Evolutionary conservation across 2,797 vertebrate genomes (phyloP).

Genomic region (Kryptolebias ocellatus): DNA sequence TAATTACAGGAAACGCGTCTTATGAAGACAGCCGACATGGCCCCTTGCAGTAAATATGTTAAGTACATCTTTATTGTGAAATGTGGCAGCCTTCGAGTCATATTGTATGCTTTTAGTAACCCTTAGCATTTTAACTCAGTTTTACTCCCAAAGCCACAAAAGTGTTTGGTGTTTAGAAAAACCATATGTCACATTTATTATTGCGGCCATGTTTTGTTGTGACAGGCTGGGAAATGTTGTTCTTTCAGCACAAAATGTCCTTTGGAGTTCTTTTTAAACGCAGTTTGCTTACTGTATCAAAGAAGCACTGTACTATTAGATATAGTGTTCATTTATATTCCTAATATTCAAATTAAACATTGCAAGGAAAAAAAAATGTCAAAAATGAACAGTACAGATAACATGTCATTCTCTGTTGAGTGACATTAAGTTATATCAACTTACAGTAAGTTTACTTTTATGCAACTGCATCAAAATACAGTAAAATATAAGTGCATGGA

Average conservation of each 20-base stretch:
- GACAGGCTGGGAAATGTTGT: slow-evolving; percentile 19
- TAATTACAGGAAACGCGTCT: slow-evolving; percentile 50
- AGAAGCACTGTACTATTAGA: neutral
- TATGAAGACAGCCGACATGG: slow-evolving; percentile 29
- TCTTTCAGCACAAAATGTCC: slow-evolving; percentile 22
- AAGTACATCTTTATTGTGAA: slow-evolving; percentile 23
- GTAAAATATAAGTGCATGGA: neutral
- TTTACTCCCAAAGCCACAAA: slow-evolving; percentile 31
- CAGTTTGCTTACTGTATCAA: neutral
- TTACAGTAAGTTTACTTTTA: neutral
- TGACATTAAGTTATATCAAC: neutral
- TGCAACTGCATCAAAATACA: neutral
- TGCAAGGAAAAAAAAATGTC: too few species aligned
- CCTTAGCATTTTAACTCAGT: slow-evolving; percentile 46
- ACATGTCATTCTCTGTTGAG: neutral
- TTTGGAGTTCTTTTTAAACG: slow-evolving; percentile 27
- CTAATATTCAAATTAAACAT: neutral
- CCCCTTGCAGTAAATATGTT: slow-evolving; percentile 35
- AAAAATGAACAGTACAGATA: too few species aligned
- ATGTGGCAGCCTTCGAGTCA: slow-evolving; percentile 19
- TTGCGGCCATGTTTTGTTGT: slow-evolving; percentile 8
- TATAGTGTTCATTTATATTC: neutral
- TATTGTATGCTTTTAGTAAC: slow-evolving; percentile 21
- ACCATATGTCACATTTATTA: slow-evolving; percentile 46
- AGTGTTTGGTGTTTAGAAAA: slow-evolving; percentile 33